Evolutionary conservation across 2,113 vertebrate species (phyloP), one percentile per base, ranked within the genome.

Genomic region (Pelodiscus sinensis): DNA sequence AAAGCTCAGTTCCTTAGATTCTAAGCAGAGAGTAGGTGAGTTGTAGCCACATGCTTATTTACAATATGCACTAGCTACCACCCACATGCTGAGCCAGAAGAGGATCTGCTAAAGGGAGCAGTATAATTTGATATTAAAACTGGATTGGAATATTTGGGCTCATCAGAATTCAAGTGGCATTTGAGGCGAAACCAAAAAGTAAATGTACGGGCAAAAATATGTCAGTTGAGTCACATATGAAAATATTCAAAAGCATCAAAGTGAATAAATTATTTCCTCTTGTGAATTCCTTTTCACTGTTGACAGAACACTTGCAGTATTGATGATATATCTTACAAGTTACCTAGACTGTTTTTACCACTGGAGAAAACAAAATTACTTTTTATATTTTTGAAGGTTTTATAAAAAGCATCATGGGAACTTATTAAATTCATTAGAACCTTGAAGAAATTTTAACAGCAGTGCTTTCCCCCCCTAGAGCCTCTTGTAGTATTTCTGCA

Each of bases 401-500:
- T 89, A 35, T 94, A 94, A 94, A 60, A 91, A 95, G 88, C 44
- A 91, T 84, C 95, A 38, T 84, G 97, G 96, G 96, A 98, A 60
- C 94, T 97, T 97, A 96, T 93, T 97, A 97, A 91, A 54, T 96
- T 97, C 91, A 94, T 97, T 97, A 97, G 87, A 95, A 97, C 91
- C 92, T 77, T 71, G 78, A 86, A 92, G 95, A 90, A 97, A 93
- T 95, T 95, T 84, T 98, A 96, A 95, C 85, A 96, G 78, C 81
- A 65, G 79, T 82, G 75, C 11, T 87, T 88, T 94, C 96, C 84
- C 68, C 78, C 68, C 78, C 54, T 81, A 54, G 94, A 92, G 89
- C 4, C 78, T 90, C 25, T 78, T 92, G 83, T 89, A 29, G 81
- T 86, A 58, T 92, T 97, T 95, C 90, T 82, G 55, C 77, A 82